phyloP scores from a whole-genome alignment of 1,140 invertebrate species.

The Aradophagus sp. region DNA sequence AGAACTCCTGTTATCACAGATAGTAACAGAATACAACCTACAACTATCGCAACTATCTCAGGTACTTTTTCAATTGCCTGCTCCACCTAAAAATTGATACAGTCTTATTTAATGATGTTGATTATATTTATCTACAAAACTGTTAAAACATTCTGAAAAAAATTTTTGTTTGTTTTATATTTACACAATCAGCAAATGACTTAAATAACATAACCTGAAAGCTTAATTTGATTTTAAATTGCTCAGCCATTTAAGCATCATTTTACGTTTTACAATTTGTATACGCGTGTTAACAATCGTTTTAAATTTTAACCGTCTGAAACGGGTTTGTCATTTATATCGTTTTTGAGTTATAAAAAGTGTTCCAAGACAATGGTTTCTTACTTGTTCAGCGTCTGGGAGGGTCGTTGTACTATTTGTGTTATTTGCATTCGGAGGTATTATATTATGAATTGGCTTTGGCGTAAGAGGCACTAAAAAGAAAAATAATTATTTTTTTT shows the following conservation, averaged over 20 bases:
- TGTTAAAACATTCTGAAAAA: too few species aligned
- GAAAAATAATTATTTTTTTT: not conserved
- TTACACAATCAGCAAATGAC: too few species aligned
- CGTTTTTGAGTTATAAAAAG: too few species aligned
- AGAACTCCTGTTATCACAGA: slow-evolving; percentile 60
- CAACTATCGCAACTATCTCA: slow-evolving; percentile 66
- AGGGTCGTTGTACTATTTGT: slow-evolving; percentile 66
- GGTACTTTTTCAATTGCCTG: slow-evolving; percentile 62
- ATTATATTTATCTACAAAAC: not conserved
- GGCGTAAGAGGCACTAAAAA: slow-evolving; percentile 76
- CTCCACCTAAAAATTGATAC: slow-evolving; percentile 66
- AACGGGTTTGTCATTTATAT: too few species aligned
- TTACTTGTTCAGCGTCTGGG: slow-evolving; percentile 69
- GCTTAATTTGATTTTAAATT: too few species aligned
- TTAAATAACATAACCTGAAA: too few species aligned
- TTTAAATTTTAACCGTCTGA: too few species aligned
- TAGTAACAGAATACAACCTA: slow-evolving; percentile 64
- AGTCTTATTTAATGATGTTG: not conserved
- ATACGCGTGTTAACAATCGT: too few species aligned
- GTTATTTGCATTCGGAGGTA: slow-evolving; percentile 74
- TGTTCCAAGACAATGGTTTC: slow-evolving; percentile 3
- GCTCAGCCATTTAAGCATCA: too few species aligned
- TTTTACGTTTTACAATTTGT: too few species aligned
- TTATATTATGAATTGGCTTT: slow-evolving; percentile 78
- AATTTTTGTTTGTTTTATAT: too few species aligned